Evolutionary conservation across 2,888 invertebrate genomes (phyloP).

Genomic region (Lithophane semibrunnea): DNA sequence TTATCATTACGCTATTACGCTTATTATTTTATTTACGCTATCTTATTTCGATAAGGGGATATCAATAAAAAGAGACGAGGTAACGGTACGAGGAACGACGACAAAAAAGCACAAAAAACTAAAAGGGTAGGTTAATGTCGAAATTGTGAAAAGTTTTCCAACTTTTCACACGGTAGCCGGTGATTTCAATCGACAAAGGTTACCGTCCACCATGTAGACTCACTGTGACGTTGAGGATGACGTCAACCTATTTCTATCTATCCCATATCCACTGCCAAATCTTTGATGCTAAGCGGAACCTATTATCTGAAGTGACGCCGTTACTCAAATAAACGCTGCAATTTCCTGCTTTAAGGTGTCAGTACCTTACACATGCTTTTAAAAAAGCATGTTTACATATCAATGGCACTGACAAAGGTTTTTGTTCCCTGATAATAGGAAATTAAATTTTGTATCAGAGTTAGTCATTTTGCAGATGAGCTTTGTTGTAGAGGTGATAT

Average conservation of each 20-base stretch:
- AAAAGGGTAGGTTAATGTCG: no score
- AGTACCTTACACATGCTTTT: no score
- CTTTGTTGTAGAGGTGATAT: no score
- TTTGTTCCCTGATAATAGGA: no score
- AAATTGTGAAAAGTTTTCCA: background rate
- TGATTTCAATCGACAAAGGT: background rate
- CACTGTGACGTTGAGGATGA: slow-evolving; percentile 7
- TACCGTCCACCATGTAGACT: background rate
- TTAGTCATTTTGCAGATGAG: no score
- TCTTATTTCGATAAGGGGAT: no score
- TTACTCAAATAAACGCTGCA: slow-evolving; percentile 6
- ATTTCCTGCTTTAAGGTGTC: slow-evolving; percentile 13
- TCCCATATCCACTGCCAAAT: slow-evolving; percentile 41
- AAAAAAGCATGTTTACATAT: no score
- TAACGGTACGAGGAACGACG: background rate
- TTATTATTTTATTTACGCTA: no score
- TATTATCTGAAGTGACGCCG: slow-evolving; percentile 6
- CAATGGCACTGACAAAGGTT: no score
- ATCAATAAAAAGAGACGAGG: background rate
- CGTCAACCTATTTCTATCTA: slow-evolving; percentile 37
- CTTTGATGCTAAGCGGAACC: slow-evolving; percentile 30
- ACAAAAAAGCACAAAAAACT: background rate
- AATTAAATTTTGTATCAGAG: no score
- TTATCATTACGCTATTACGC: no score
- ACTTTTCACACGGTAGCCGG: background rate